These are phyloP conservation scores for Chloroceryle aenea DNA, from an alignment of 2,113 vertebrate genomes.

Conservation along the genomic window DNA sequence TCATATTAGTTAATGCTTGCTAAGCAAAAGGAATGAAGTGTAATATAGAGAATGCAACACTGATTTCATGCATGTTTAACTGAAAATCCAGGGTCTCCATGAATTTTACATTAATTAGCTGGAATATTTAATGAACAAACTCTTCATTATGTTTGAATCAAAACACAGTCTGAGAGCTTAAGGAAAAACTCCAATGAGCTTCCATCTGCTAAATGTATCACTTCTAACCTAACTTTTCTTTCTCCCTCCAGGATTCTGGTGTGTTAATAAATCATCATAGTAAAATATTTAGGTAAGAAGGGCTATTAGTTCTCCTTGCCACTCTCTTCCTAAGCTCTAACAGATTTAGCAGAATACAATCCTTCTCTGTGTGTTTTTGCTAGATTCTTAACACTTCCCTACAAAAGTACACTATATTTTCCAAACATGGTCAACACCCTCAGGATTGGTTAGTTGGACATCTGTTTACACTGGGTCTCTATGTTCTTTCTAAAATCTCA, in stretches of 20 bases:
- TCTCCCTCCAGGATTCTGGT: neutral
- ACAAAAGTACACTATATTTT: neutral
- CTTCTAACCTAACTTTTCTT: neutral
- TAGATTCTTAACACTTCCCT: neutral
- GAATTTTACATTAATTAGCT: neutral
- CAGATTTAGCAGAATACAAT: neutral
- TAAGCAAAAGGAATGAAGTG: neutral
- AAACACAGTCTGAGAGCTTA: neutral
- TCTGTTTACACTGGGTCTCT: neutral
- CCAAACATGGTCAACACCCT: neutral
- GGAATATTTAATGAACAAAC: slow-evolving; percentile 2
- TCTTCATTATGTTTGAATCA: neutral
- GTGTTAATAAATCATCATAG: neutral
- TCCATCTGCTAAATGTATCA: neutral
- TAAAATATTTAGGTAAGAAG: neutral
- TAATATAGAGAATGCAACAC: neutral
- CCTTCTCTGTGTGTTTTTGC: neutral
- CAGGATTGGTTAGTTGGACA: neutral
- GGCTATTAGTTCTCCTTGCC: neutral
- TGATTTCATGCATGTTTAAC: neutral
- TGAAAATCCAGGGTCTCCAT: neutral
- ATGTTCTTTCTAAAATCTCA: neutral
- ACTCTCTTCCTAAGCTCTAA: neutral
- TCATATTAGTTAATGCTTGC: neutral
- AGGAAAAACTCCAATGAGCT: neutral